phyloP scores from a whole-genome alignment of 1,140 invertebrate species.

The Drosophila paulistorum region DNA sequence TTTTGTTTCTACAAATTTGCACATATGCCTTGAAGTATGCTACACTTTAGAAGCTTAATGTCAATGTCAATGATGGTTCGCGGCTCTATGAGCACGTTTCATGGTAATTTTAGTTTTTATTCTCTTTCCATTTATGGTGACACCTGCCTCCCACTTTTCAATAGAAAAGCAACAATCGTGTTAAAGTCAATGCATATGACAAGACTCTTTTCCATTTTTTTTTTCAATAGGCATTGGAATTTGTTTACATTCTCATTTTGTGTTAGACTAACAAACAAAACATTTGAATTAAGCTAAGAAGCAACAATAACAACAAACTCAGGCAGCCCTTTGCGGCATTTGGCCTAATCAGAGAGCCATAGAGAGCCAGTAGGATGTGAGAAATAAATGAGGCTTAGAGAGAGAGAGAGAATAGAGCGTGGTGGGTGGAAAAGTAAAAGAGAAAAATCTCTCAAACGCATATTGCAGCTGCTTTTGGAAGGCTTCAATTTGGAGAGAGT shows the following conservation, averaged over 20 bases:
- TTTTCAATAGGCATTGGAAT: slow-evolving; percentile 33
- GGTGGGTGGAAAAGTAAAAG: background rate
- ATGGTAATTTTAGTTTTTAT: background rate
- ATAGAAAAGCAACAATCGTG: background rate
- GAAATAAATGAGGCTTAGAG: slow-evolving; percentile 30
- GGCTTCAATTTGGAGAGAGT: background rate
- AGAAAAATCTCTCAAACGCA: background rate
- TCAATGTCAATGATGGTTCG: slow-evolving; percentile 14
- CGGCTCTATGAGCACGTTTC: background rate
- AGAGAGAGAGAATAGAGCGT: slow-evolving; percentile 5
- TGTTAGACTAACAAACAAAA: slow-evolving; percentile 22
- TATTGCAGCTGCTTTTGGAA: slow-evolving; percentile 4
- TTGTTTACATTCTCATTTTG: slow-evolving; percentile 73
- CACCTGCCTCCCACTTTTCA: background rate
- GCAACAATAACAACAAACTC: slow-evolving; percentile 31
- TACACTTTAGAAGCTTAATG: slow-evolving; percentile 7
- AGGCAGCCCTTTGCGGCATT: slow-evolving; percentile 30
- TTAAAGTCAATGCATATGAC: slow-evolving; percentile 10
- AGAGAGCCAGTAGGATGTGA: background rate
- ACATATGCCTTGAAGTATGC: background rate
- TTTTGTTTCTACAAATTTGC: background rate
- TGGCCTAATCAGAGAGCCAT: slow-evolving; percentile 16
- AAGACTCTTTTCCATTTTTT: slow-evolving; percentile 17
- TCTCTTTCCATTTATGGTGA: background rate
- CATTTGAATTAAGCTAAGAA: slow-evolving; percentile 20